Evolutionary conservation across 2,888 invertebrate genomes (phyloP).

Genomic region (Carcina quercana): DNA sequence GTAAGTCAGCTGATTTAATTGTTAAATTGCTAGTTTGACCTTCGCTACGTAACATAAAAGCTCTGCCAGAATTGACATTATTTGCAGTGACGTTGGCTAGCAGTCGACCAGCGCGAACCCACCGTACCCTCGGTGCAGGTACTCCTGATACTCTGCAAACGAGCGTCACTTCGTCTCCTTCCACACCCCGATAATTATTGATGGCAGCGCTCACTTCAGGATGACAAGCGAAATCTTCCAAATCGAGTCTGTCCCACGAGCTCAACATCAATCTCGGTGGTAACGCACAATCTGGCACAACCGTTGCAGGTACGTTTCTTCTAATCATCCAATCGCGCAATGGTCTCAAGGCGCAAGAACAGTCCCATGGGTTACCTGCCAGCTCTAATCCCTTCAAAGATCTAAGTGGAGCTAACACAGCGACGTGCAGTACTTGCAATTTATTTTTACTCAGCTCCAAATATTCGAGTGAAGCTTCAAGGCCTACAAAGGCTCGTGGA

Average conservation of each 20-base stretch:
- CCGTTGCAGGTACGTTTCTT: slow-evolving; percentile 83
- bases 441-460: slow-evolving; percentile 85
- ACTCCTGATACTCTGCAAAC: slow-evolving; percentile 81
- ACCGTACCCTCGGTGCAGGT: slow-evolving; percentile 82
- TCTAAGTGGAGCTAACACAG: slow-evolving; percentile 78
- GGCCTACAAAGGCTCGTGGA: slow-evolving; percentile 80
- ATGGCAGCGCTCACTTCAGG: slow-evolving; percentile 79
- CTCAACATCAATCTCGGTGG: slow-evolving; percentile 78
- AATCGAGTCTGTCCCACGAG: slow-evolving; percentile 83
- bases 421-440: slow-evolving; percentile 78
- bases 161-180: slow-evolving; percentile 83
- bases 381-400: slow-evolving; percentile 84
- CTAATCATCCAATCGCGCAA: slow-evolving; percentile 86
- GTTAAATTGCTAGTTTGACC: slow-evolving; percentile 83
- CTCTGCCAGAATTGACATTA: slow-evolving; percentile 68
- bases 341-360: slow-evolving; percentile 83
- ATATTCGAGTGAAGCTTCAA: slow-evolving; percentile 83
- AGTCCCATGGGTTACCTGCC: slow-evolving; percentile 89
- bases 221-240: slow-evolving; percentile 87
- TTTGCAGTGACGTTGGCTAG: slow-evolving; percentile 75
- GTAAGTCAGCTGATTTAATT: slow-evolving; percentile 80
- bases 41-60: slow-evolving; percentile 78
- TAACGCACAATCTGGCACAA: slow-evolving; percentile 78
- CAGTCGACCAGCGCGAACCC: slow-evolving; percentile 81
- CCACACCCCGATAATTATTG: slow-evolving; percentile 76